Evolutionary conservation across 2,797 vertebrate genomes (phyloP).

Genomic region (Anisognathus igniventris): DNA sequence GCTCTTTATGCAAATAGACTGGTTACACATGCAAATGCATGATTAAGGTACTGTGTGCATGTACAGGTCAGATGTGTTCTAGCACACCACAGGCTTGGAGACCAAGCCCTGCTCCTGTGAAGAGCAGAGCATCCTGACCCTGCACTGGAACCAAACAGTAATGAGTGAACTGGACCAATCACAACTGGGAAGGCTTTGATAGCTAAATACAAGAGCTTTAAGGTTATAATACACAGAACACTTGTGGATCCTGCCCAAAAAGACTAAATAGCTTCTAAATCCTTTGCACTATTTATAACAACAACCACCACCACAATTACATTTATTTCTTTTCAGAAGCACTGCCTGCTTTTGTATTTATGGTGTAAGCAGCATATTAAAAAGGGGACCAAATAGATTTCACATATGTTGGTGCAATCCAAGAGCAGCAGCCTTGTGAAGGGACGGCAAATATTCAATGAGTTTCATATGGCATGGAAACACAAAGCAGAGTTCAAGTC

Average conservation of each 20-base stretch:
- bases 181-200: neutral
- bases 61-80: neutral
- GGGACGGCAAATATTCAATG: constrained; percentile 34
- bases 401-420: constrained; percentile 39
- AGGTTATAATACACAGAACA: neutral
- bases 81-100: neutral
- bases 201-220: neutral
- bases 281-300: constrained; percentile 51
- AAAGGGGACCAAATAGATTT: constrained; percentile 51
- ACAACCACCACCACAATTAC: constrained; percentile 23
- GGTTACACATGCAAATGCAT: neutral
- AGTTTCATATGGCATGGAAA: constrained; percentile 56
- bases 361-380: constrained; percentile 23
- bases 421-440: constrained; percentile 56
- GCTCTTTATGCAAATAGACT: neutral
- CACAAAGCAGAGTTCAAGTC: constrained; percentile 29
- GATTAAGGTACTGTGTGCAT: neutral
- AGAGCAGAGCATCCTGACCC: neutral
- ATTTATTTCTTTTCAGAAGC: constrained; percentile 35
- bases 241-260: neutral
- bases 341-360: constrained; percentile 59
- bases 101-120: neutral
- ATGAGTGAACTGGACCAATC: neutral
- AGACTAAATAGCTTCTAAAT: constrained; percentile 15
- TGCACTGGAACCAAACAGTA: neutral